These are phyloP conservation scores for Megaceryle maxima DNA, from an alignment of 2,113 vertebrate species.

Conservation along the genomic window DNA sequence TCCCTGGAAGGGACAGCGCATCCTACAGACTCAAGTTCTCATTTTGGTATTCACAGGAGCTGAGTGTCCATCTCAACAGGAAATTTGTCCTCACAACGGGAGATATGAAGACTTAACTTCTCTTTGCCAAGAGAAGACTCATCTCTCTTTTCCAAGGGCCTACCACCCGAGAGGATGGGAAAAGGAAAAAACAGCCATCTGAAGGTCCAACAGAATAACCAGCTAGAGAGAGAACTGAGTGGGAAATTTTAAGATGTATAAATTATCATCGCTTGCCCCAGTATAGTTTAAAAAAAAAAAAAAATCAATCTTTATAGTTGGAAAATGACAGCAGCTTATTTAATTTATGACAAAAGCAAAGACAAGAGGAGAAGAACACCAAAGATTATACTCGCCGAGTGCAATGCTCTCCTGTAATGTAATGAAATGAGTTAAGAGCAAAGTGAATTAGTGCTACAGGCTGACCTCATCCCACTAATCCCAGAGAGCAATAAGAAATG, in stretches of 20 bases:
- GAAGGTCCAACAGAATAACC: neutral
- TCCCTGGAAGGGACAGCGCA: neutral
- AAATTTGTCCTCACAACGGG: neutral
- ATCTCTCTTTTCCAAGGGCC: neutral
- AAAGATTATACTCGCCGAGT: neutral
- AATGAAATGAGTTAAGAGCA: slow-evolving; percentile 16
- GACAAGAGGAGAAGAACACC: neutral
- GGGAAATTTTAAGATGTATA: neutral
- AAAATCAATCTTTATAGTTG: slow-evolving; percentile 35
- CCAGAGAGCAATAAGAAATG: neutral
- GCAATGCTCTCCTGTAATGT: neutral
- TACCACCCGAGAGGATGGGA: neutral
- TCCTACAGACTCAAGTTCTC: neutral
- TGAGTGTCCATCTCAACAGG: neutral
- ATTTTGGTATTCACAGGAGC: neutral
- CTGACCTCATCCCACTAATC: slow-evolving; percentile 15
- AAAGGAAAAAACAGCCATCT: neutral
- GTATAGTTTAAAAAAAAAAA: neutral
- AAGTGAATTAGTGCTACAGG: slow-evolving; percentile 8
- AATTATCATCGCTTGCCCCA: neutral
- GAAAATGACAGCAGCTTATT: slow-evolving; percentile 34
- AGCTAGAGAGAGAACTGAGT: neutral
- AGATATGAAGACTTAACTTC: neutral
- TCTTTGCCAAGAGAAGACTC: neutral
- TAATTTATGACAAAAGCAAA: slow-evolving; percentile 45